Evolutionary conservation across 2,888 invertebrate genomes (phyloP).

Genomic region (Tenodera sinensis): DNA sequence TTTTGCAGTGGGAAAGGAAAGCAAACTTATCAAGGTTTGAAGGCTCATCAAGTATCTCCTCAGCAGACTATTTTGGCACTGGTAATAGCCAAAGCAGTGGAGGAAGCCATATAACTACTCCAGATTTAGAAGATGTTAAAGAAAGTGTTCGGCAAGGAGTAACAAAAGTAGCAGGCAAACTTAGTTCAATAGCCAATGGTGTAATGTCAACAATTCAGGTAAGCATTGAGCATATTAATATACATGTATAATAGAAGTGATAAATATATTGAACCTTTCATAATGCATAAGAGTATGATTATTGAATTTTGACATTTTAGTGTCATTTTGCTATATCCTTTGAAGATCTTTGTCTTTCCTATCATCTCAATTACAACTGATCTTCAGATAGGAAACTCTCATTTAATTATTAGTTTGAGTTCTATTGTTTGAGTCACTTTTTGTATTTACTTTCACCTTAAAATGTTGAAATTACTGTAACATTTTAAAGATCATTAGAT

Average conservation of each 20-base stretch:
- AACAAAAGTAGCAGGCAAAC: constrained; percentile 93
- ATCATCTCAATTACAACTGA: not conserved
- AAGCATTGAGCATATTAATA: constrained; percentile 29
- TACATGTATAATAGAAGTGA: not conserved
- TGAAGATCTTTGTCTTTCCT: not conserved
- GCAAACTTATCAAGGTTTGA: constrained; percentile 73
- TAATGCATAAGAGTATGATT: not conserved
- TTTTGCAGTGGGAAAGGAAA: constrained; percentile 50
- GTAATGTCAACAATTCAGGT: constrained; percentile 92
- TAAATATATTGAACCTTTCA: not conserved
- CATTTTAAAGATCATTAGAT: too few species aligned
- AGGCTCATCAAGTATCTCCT: constrained; percentile 92
- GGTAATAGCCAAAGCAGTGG: constrained; percentile 39
- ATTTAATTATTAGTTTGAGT: too few species aligned
- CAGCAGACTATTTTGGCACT: constrained; percentile 89
- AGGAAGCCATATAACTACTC: constrained; percentile 41
- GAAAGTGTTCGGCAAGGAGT: constrained; percentile 97
- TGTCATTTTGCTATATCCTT: not conserved
- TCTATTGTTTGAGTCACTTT: too few species aligned
- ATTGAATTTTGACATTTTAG: too few species aligned
- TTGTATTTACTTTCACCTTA: too few species aligned
- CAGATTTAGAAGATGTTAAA: constrained; percentile 92
- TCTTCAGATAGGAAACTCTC: too few species aligned
- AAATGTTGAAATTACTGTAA: too few species aligned
- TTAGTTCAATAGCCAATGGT: constrained; percentile 91